Base-by-base conservation (phyloP, 1,140 invertebrate genomes). In the Drosophila watanabei region DNA sequence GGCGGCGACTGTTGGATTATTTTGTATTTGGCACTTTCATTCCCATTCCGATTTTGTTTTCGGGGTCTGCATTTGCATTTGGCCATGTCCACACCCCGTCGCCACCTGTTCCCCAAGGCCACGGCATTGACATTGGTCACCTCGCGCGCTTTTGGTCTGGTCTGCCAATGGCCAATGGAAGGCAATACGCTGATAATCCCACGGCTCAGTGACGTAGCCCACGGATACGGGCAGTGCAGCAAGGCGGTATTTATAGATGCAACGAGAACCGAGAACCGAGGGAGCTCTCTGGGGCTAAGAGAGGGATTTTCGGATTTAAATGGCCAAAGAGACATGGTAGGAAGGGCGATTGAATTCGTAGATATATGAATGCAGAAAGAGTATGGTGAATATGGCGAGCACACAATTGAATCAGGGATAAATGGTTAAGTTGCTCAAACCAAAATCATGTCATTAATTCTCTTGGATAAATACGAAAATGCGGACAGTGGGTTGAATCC, bases 51-150 rank as follows among this genome's bases (percentile, higher is more conserved):
- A 41, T 72, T 70, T 28, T 46, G 51, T 43, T 51, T 51, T 80
- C 48, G 62, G 16, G 43, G 35, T 57, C 69, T 65, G 33, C 14
- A 60, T 61, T 66, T 57, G 57, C 63, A 56, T 62, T 48, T 59
- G 35, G 20, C 16, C 46, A n/a, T n/a, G 32, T 32, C 24, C 48
- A 6, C 20, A 35, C 58, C 39, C 35, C 18, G 16, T 6, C n/a
- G 16, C 24, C 49, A 49, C 39, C 37, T 48, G 56, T 35, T 37
- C 20, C 46, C 71, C 71, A 73, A 61, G 81, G 60, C 77, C 70
- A 41, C 63, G 82, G 61, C 82, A 82, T 86, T 86, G 82, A 82
- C 82, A 86, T 82, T 86, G 79, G 61, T 46, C 58, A 59, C 58
- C 46, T 51, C 54, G 54, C 58, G 68, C 68, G n/a, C 33, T 72